Percentiles rank a stretch among this genome's conserved stretches.
Evolutionary conservation across 1,140 invertebrate species (phyloP).

Genomic region (Aphaenogaster ashmeadi): DNA sequence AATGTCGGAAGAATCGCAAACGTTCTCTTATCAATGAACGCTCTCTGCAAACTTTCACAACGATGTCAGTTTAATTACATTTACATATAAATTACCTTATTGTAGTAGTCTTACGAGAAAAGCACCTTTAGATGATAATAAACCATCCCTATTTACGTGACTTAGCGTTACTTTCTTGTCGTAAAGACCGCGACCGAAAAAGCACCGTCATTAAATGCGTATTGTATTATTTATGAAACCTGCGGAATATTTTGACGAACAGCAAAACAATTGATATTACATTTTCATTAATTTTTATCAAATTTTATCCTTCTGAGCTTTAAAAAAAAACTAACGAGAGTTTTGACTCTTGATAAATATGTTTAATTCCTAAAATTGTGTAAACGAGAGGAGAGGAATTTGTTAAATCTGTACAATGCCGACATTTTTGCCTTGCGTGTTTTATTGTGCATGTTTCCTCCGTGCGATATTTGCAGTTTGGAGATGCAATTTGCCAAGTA

Average conservation of each 20-base stretch:
- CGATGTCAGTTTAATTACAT: constrained; percentile 59
- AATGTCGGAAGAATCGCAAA: neutral
- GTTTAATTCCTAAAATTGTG: neutral
- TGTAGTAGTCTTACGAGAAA: constrained; percentile 52
- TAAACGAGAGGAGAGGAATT: neutral
- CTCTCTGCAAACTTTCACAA: constrained; percentile 30
- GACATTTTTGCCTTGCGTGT: neutral
- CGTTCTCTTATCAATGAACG: constrained; percentile 27
- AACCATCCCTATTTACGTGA: constrained; percentile 47
- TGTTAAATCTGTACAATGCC: neutral
- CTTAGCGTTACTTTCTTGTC: constrained; percentile 42
- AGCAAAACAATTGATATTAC: neutral
- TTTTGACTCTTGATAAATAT: neutral
- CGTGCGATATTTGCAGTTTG: constrained; percentile 1
- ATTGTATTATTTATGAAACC: constrained; percentile 48
- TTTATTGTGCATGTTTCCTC: neutral
- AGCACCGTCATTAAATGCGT: constrained; percentile 26
- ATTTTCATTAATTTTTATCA: constrained; percentile 32
- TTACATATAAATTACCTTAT: constrained; percentile 59
- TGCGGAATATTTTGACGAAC: neutral
- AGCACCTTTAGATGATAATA: constrained; percentile 43
- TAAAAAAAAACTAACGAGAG: neutral
- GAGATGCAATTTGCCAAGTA: constrained; percentile 11
- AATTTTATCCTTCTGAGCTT: neutral
- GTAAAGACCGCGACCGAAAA: constrained; percentile 33